Conservation (phyloP, 2,888 invertebrate species). For the Cephus spinipes region DNA sequence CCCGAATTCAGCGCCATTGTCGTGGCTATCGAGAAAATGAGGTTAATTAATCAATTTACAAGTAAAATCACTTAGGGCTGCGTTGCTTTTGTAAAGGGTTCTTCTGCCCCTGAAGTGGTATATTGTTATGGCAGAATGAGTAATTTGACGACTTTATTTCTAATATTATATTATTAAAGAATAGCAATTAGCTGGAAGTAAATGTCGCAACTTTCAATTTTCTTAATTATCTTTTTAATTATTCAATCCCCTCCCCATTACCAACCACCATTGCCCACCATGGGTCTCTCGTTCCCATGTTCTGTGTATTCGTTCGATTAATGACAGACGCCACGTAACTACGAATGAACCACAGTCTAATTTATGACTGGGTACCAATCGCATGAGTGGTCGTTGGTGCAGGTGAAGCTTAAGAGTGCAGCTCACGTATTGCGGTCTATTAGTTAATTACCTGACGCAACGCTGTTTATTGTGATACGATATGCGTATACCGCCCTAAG, state of each 20-base stretch:
- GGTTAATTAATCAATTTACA: neutral
- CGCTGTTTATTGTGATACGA: constrained; percentile 41
- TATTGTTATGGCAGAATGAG: neutral
- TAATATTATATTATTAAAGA: neutral
- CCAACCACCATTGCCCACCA: neutral
- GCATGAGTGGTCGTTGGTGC: constrained; percentile 16
- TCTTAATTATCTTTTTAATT: neutral
- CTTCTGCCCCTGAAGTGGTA: neutral
- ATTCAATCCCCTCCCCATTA: neutral
- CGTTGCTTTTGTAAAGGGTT: neutral
- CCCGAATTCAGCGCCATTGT: neutral
- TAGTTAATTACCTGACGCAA: constrained; percentile 46
- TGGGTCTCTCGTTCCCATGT: neutral
- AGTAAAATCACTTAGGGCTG: neutral
- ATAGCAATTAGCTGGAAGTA: neutral
- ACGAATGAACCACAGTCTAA: constrained; percentile 36
- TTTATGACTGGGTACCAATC: constrained; percentile 34
- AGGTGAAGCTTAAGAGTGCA: constrained; percentile 22
- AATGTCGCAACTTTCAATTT: neutral
- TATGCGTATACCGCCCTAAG: neutral
- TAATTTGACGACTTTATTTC: neutral
- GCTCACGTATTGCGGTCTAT: constrained; percentile 39
- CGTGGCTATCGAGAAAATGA: neutral
- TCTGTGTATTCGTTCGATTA: neutral
- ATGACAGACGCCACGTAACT: constrained; percentile 31